phyloP scores from a whole-genome alignment of 2,113 vertebrate genomes.

The Myrmecobius fasciatus region DNA sequence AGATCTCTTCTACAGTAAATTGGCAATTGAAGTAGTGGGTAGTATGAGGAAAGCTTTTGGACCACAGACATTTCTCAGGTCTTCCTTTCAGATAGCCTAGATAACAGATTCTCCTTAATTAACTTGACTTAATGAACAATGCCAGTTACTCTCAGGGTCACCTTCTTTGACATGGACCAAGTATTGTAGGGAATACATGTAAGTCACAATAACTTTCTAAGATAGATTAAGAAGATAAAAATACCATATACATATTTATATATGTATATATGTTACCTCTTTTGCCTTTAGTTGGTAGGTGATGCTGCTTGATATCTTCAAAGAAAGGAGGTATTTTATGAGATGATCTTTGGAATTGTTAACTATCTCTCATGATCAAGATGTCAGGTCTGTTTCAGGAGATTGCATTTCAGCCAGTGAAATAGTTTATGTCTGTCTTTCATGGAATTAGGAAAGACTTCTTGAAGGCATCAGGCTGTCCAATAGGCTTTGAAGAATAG shows the following conservation, averaged over 20 bases:
- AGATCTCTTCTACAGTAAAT: background rate
- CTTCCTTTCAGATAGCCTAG: background rate
- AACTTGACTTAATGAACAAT: background rate
- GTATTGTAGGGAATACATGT: background rate
- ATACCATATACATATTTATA: no score
- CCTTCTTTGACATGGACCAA: background rate
- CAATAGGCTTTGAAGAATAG: background rate
- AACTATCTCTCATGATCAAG: background rate
- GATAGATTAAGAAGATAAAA: background rate
- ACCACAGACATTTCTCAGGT: background rate
- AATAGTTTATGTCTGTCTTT: background rate
- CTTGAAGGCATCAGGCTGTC: background rate
- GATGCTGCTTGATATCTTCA: background rate
- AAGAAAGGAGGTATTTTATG: background rate
- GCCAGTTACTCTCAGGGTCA: background rate
- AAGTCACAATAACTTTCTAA: background rate
- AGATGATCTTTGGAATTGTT: background rate
- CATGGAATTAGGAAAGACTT: background rate
- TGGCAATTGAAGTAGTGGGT: background rate
- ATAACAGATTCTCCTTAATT: background rate
- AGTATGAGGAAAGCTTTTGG: background rate
- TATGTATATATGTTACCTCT: background rate
- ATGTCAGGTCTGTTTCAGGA: background rate
- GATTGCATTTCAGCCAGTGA: constrained; percentile 3
- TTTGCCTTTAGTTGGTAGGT: background rate